Conservation (phyloP, 2,888 invertebrate species). For the Masnerella sp. region DNA sequence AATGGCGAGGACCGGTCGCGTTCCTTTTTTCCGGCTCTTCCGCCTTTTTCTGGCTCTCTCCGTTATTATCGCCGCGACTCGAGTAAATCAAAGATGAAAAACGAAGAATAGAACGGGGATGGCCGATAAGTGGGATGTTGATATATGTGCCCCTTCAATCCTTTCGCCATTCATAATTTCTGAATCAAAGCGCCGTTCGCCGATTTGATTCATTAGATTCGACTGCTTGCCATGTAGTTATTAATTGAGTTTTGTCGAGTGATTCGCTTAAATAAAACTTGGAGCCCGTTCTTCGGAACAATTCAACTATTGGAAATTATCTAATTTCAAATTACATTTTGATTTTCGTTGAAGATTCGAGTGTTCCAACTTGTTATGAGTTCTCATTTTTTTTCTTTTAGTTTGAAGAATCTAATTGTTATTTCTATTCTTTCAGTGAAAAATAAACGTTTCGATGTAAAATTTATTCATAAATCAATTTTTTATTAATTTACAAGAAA, state of each 20-base stretch:
- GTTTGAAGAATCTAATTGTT: too few species aligned
- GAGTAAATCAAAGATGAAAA: slow-evolving; percentile 43
- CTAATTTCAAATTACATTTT: too few species aligned
- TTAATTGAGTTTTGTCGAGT: slow-evolving; percentile 16
- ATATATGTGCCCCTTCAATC: slow-evolving; percentile 37
- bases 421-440: too few species aligned
- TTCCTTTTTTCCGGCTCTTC: slow-evolving; percentile 8
- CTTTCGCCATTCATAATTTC: slow-evolving; percentile 29
- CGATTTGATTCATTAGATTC: slow-evolving; percentile 32
- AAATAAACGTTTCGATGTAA: too few species aligned
- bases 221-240: slow-evolving; percentile 19
- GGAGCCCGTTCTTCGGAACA: too few species aligned
- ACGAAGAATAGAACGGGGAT: slow-evolving; percentile 21
- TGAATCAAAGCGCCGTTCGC: slow-evolving; percentile 19
- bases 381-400: too few species aligned
- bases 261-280: slow-evolving; percentile 7
- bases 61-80: slow-evolving; percentile 17
- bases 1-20: neutral
- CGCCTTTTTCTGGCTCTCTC: neutral
- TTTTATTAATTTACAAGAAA: too few species aligned
- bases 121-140: slow-evolving; percentile 27
- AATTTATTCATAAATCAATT: too few species aligned
- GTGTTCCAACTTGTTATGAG: too few species aligned
- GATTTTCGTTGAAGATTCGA: too few species aligned
- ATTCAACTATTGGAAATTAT: too few species aligned